Evolutionary conservation across 2,888 invertebrate genomes (phyloP).

Genomic region (Agonopterix subpropinquella): DNA sequence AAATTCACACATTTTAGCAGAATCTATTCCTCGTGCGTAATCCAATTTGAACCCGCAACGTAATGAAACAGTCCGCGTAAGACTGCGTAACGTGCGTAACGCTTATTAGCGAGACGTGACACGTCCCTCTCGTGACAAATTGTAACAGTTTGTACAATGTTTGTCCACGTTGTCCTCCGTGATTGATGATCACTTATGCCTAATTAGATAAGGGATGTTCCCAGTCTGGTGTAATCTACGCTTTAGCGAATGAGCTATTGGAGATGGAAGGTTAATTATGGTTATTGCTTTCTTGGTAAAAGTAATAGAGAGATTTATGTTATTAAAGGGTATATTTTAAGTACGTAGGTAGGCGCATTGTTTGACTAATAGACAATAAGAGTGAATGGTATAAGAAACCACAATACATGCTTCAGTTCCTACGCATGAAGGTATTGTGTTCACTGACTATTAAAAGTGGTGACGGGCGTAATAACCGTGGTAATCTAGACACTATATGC

Average conservation of each 20-base stretch:
- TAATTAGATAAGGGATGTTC: slow-evolving; percentile 44
- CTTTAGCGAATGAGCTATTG: too few species aligned
- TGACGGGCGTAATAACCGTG: too few species aligned
- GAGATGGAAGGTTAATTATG: slow-evolving; percentile 1
- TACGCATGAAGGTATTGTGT: too few species aligned
- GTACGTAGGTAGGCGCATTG: too few species aligned
- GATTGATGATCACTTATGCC: slow-evolving; percentile 44
- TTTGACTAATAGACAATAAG: too few species aligned
- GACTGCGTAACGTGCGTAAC: neutral
- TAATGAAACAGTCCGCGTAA: slow-evolving; percentile 3
- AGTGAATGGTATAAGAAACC: too few species aligned
- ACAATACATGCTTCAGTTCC: too few species aligned
- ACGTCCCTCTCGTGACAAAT: slow-evolving; percentile 27
- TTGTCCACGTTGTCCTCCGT: slow-evolving; percentile 23
- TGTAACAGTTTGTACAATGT: slow-evolving; percentile 31
- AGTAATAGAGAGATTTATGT: too few species aligned
- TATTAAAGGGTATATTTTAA: too few species aligned
- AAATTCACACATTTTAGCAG: too few species aligned
- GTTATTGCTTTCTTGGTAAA: neutral
- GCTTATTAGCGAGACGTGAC: slow-evolving; percentile 2
- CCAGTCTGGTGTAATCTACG: slow-evolving; percentile 2
- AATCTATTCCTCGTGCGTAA: neutral
- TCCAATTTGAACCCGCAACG: neutral
- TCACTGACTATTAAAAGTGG: too few species aligned
- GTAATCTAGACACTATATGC: too few species aligned